Base-by-base conservation (phyloP, 2,113 vertebrate species). In the Cephalopterus ornatus region DNA sequence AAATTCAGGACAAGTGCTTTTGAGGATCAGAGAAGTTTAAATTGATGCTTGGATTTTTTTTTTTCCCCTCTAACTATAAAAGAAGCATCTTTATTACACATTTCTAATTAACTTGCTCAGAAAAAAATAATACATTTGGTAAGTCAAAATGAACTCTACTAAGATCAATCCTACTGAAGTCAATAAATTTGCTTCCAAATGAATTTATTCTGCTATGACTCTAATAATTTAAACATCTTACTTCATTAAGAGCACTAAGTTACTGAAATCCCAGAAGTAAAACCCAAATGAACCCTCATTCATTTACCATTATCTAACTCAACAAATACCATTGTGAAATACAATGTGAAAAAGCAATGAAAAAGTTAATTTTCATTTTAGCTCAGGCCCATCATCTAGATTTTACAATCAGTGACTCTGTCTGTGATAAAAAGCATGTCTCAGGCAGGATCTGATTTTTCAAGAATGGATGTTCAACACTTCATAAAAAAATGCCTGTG, bases 191-290 rank as follows among this genome's bases (percentile, higher is more conserved):
- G n/a, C 11, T 78, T 75, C 55, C 15, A 35, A 76, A 86, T 24
- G 3, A 88, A 67, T 9, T 63, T 85, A 22, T 6, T 56, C 14
- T 39, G 14, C 46, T 79, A 63, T 59, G 83, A 42, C 65, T 74
- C 87, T 88, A 67, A 55, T 50, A 89, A 79, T 71, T 89, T 77
- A 88, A 95, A 89, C 44, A 93, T 91, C 85, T 96, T 76, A 81
- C 65, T 96, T 91, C 20, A 41, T 47, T 77, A 87, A 74, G 65
- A 87, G 30, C 61, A 73, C 19, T 50, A 83, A 73, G 85, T 81
- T 97, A 94, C 70, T 88, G 85, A 95, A 97, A 96, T 78, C 20
- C 37, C 28, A 66, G 55, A 93, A 80, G 61, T 44, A 77, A 89
- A 95, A 32, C 55, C 46, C 70, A 70, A 73, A 77, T 2, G n/a